phyloP scores from a whole-genome alignment of 2,113 vertebrate genomes.

The Neotoma lepida region DNA sequence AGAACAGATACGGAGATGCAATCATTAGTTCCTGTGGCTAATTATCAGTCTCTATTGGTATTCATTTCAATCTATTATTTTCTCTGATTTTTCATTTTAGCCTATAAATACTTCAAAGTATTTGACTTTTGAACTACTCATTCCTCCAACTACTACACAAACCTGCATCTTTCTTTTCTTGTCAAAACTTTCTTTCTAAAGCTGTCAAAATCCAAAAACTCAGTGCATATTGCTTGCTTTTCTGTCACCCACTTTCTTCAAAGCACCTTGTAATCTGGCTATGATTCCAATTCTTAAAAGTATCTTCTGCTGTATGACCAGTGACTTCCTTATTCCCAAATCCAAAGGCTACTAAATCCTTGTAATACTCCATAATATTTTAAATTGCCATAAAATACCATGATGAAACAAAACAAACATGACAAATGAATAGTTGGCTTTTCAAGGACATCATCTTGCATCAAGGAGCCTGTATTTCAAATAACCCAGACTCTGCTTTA shows the following conservation, averaged over 20 bases:
- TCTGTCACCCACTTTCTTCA: background rate
- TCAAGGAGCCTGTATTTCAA: slow-evolving; percentile 19
- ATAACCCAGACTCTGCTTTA: background rate
- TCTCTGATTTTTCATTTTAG: background rate
- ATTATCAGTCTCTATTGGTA: background rate
- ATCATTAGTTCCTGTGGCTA: background rate
- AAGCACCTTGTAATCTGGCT: background rate
- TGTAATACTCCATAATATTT: background rate
- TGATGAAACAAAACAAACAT: slow-evolving; percentile 2
- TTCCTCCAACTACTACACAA: background rate
- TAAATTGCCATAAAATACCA: background rate
- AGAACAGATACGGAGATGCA: background rate
- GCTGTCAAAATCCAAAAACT: background rate
- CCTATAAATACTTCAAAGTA: background rate
- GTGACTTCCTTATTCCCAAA: background rate
- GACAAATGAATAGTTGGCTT: background rate
- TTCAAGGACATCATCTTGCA: background rate
- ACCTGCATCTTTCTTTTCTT: background rate
- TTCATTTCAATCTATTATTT: slow-evolving; percentile 1
- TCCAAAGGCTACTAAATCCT: background rate
- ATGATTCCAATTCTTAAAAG: background rate
- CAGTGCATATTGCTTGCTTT: background rate
- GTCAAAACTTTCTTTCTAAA: background rate
- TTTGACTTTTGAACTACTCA: background rate
- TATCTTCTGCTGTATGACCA: background rate